Conservation (phyloP, 2,888 invertebrate species). For the Steinernema scapterisci region DNA sequence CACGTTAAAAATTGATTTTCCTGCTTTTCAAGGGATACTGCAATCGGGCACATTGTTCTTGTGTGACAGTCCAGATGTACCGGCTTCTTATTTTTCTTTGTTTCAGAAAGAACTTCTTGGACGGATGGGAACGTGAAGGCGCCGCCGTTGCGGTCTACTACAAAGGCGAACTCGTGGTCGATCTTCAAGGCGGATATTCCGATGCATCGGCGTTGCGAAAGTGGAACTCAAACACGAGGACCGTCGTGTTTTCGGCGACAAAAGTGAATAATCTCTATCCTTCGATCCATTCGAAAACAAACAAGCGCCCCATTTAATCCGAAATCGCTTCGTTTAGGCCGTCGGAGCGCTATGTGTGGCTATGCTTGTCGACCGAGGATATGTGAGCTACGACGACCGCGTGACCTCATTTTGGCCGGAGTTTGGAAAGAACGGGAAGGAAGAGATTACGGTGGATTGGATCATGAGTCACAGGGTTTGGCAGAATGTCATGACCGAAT, state of each 20-base stretch:
- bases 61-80: no score
- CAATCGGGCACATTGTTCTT: no score
- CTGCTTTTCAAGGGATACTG: no score
- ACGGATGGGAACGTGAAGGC: conserved; percentile 68
- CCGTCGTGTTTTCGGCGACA: conserved; percentile 64
- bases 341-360: conserved; percentile 63
- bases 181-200: conserved; percentile 69
- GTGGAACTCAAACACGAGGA: conserved; percentile 62
- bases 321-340: conserved; percentile 46
- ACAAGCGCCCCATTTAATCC: background rate
- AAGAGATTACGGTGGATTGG: conserved; percentile 68
- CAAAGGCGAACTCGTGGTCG: conserved; percentile 69
- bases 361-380: conserved; percentile 68
- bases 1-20: no score
- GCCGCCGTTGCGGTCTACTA: conserved; percentile 70
- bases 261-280: conserved; percentile 44
- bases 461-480: conserved; percentile 56
- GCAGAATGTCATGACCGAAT: background rate
- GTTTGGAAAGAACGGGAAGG: conserved; percentile 70
- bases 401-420: conserved; percentile 70
- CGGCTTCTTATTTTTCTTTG: no score
- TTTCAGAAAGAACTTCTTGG: conserved; percentile 64
- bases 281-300: conserved; percentile 5
- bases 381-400: conserved; percentile 67
- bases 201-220: conserved; percentile 38